Conservation (phyloP, 2,797 vertebrate genomes). For the Sorex maritimensis region DNA sequence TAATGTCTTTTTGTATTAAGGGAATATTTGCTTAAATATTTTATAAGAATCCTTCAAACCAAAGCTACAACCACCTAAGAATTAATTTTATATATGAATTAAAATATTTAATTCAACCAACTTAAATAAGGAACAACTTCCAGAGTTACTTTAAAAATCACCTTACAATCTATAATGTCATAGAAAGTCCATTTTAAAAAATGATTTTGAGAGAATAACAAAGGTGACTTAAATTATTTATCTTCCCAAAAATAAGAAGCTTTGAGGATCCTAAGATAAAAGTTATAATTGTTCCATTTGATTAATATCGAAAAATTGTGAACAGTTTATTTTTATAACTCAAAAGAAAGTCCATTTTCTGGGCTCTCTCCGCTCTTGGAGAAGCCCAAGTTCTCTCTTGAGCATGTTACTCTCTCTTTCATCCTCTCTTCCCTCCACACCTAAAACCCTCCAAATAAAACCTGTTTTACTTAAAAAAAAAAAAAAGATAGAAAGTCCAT, state of each 20-base stretch:
- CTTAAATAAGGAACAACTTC: background rate
- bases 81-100: background rate
- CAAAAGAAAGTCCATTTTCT: conserved; percentile 60
- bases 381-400: too few species aligned
- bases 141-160: conserved; percentile 53
- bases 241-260: conserved; percentile 50
- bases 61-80: background rate
- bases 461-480: too few species aligned
- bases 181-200: conserved; percentile 17
- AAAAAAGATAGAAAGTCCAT: conserved; percentile 3
- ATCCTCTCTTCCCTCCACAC: too few species aligned
- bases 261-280: conserved; percentile 57
- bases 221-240: conserved; percentile 74
- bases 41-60: conserved; percentile 13
- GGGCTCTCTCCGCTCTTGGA: too few species aligned
- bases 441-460: too few species aligned
- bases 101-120: conserved; percentile 42
- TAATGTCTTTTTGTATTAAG: background rate
- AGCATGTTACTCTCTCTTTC: too few species aligned
- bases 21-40: background rate
- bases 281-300: conserved; percentile 58
- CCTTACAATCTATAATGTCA: conserved; percentile 1
- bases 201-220: conserved; percentile 48
- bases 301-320: conserved; percentile 58
- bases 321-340: conserved; percentile 8